Percentiles rank a stretch among this genome's conserved stretches.
Evolutionary conservation across 2,797 vertebrate species (phyloP).

Genomic region (Cichlasoma orientale): DNA sequence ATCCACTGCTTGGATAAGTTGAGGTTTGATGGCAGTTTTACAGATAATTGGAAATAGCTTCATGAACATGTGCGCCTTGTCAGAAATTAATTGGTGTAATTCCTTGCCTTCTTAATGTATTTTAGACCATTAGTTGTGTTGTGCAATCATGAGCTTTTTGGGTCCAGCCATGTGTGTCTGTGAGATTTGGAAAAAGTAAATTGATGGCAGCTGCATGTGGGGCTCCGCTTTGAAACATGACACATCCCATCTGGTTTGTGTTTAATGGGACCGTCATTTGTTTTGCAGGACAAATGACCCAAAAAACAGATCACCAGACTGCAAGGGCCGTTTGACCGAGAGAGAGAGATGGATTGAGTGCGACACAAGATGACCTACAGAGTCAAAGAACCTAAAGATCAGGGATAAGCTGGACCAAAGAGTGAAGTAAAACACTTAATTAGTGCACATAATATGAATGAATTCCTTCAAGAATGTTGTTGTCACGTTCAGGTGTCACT

Average conservation of each 20-base stretch:
- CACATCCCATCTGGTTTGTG: not conserved
- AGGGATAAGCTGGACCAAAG: not conserved
- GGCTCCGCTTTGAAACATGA: slow-evolving; percentile 1
- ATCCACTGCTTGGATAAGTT: not conserved
- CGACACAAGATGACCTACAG: not conserved
- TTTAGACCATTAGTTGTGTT: not conserved
- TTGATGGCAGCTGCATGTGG: not conserved
- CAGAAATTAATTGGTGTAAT: slow-evolving; percentile 1
- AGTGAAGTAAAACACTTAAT: not conserved
- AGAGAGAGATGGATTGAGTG: not conserved
- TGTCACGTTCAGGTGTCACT: too few species aligned
- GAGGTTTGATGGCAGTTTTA: not conserved
- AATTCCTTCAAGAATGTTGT: too few species aligned
- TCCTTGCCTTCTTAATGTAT: not conserved
- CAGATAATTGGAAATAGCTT: not conserved
- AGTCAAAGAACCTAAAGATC: not conserved
- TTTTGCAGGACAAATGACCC: slow-evolving; percentile 6
- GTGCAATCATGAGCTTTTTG: not conserved
- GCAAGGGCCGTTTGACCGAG: not conserved
- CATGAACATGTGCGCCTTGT: slow-evolving; percentile 1
- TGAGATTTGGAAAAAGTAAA: not conserved
- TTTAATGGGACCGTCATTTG: not conserved
- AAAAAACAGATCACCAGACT: not conserved
- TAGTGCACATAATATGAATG: too few species aligned
- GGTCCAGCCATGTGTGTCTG: not conserved